phyloP scores from a whole-genome alignment of 2,888 invertebrate species.

The Callimorpha dominula region DNA sequence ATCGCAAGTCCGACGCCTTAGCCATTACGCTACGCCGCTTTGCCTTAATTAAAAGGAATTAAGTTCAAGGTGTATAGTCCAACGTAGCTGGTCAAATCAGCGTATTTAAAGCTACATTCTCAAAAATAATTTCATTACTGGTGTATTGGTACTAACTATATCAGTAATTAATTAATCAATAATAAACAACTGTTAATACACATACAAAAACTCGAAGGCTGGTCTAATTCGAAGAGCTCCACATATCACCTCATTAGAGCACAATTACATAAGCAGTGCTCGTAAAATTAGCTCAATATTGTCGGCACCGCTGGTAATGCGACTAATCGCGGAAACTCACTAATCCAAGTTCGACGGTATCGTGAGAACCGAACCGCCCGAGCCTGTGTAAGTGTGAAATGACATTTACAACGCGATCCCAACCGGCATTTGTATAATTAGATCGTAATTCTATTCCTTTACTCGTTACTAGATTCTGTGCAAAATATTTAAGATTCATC shows the following conservation, averaged over 20 bases:
- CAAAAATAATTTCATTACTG: too few species aligned
- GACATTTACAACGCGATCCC: slow-evolving; percentile 72
- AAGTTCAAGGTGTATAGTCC: not conserved
- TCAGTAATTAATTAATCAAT: too few species aligned
- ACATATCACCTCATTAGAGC: slow-evolving; percentile 66
- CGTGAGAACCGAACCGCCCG: slow-evolving; percentile 61
- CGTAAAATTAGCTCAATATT: slow-evolving; percentile 68
- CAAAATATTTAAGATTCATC: slow-evolving; percentile 46
- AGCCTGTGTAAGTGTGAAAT: slow-evolving; percentile 66
- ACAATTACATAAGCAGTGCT: slow-evolving; percentile 58
- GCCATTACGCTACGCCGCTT: too few species aligned
- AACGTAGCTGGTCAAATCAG: not conserved
- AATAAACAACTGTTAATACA: not conserved
- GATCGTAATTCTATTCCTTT: slow-evolving; percentile 74
- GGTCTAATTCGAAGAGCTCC: slow-evolving; percentile 10
- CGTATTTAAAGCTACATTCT: too few species aligned
- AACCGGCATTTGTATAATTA: slow-evolving; percentile 77
- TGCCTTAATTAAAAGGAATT: not conserved
- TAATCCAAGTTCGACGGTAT: slow-evolving; percentile 47
- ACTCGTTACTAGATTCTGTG: slow-evolving; percentile 64
- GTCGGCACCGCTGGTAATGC: slow-evolving; percentile 51
- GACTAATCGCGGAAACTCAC: slow-evolving; percentile 65
- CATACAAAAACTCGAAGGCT: not conserved
- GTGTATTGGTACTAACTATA: too few species aligned
- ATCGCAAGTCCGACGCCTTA: too few species aligned